phyloP scores from a whole-genome alignment of 2,113 vertebrate genomes.

The Vidua macroura region DNA sequence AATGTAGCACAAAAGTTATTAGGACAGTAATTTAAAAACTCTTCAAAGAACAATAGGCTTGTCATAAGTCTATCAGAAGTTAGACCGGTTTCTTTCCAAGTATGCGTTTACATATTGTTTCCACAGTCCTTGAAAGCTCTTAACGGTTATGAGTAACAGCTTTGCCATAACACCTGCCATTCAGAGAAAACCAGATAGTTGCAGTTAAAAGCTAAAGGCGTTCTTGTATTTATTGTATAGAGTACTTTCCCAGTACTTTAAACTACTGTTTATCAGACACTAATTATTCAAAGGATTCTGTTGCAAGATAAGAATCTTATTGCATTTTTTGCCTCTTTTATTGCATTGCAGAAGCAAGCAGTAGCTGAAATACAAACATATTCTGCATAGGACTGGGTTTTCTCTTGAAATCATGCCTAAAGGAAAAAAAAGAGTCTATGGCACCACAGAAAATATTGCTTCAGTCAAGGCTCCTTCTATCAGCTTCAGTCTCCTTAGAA shows the following conservation, averaged over 20 bases:
- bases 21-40: not conserved
- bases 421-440: not conserved
- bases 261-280: constrained; percentile 12
- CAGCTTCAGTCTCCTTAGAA: not conserved
- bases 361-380: not conserved
- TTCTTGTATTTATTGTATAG: constrained; percentile 49
- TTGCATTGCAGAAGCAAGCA: not conserved
- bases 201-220: constrained; percentile 71
- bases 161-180: constrained; percentile 63
- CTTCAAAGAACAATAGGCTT: not conserved
- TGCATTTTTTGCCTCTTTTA: not conserved
- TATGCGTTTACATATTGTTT: constrained; percentile 23
- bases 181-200: constrained; percentile 45
- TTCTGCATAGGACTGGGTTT: not conserved
- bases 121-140: constrained; percentile 46
- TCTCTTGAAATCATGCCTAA: not conserved
- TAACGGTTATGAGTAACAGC: constrained; percentile 33
- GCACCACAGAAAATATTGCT: not conserved
- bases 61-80: not conserved
- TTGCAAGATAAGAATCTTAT: constrained; percentile 19
- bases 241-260: constrained; percentile 64
- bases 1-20: not conserved
- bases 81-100: constrained; percentile 19
- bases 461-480: not conserved
- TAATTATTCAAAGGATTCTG: constrained; percentile 3